phyloP scores from a whole-genome alignment of 2,888 invertebrate species.

The Tethea ocularis region DNA sequence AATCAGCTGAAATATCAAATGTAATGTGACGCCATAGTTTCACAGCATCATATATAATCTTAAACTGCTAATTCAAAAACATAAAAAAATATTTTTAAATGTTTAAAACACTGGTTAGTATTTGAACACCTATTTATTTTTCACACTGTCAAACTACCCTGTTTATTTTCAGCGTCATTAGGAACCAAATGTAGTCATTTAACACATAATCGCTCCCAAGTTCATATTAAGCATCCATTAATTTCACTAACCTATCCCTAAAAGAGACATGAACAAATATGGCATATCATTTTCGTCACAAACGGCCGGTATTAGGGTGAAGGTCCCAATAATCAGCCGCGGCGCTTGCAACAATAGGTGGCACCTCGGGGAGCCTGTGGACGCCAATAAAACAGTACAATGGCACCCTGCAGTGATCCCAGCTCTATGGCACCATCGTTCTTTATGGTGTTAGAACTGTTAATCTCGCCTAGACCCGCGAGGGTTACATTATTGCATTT shows the following conservation, averaged over 20 bases:
- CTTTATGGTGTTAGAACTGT: slow-evolving; percentile 65
- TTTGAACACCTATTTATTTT: too few relatives aligned
- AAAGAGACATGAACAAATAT: slow-evolving; percentile 58
- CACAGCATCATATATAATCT: too few relatives aligned
- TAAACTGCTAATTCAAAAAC: too few relatives aligned
- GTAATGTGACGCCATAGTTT: too few relatives aligned
- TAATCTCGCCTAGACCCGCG: slow-evolving; percentile 52
- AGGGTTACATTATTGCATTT: slow-evolving; percentile 69
- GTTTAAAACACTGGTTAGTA: too few relatives aligned
- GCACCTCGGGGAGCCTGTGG: slow-evolving; percentile 59
- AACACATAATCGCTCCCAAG: not conserved
- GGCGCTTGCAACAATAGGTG: slow-evolving; percentile 44
- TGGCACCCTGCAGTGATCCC: slow-evolving; percentile 25
- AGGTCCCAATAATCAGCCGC: slow-evolving; percentile 42
- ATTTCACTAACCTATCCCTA: slow-evolving; percentile 15
- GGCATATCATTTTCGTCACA: slow-evolving; percentile 50
- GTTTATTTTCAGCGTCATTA: not conserved
- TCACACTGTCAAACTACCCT: too few relatives aligned
- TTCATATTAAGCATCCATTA: slow-evolving; percentile 1
- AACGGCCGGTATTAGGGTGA: slow-evolving; percentile 38
- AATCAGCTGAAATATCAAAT: too few relatives aligned
- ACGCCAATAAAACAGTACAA: slow-evolving; percentile 76
- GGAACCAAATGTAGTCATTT: not conserved
- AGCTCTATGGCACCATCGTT: slow-evolving; percentile 31
- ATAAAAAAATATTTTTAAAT: too few relatives aligned